Conservation (phyloP, 2,888 invertebrate genomes). For the Drosophila barbarae region DNA sequence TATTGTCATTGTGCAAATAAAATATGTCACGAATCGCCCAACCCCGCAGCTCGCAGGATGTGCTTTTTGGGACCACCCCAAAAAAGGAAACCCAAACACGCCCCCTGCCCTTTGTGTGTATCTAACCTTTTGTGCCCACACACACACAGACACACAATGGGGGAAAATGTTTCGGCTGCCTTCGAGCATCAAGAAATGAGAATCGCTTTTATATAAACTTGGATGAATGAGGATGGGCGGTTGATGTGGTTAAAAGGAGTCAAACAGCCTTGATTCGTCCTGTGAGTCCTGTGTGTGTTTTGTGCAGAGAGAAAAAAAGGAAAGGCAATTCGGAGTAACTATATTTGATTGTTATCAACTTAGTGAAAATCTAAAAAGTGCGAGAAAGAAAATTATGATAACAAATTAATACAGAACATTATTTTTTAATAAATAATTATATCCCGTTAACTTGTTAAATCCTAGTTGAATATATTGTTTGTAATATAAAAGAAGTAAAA, state of each 20-base stretch:
- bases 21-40: slow-evolving; percentile 76
- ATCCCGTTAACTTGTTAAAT: neutral
- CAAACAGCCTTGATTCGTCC: slow-evolving; percentile 26
- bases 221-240: slow-evolving; percentile 45
- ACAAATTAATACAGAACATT: neutral
- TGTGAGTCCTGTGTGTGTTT: neutral
- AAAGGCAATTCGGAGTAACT: neutral
- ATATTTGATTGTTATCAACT: neutral
- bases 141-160: slow-evolving; percentile 57
- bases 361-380: neutral
- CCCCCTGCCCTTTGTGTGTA: slow-evolving; percentile 51
- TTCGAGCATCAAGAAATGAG: slow-evolving; percentile 39
- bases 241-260: slow-evolving; percentile 37
- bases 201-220: slow-evolving; percentile 70
- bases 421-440: neutral
- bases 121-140: slow-evolving; percentile 71
- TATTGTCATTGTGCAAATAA: slow-evolving; percentile 77
- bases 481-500: no score
- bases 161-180: slow-evolving; percentile 39
- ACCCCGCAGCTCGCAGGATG: slow-evolving; percentile 46
- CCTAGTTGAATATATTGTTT: neutral
- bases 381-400: neutral
- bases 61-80: slow-evolving; percentile 38
- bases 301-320: slow-evolving; percentile 5
- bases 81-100: slow-evolving; percentile 54